A percentile compares a stretch with the other conserved stretches of the same genome.
Conservation (phyloP, 2,113 vertebrate species). For the Orthochromis indermauri region DNA sequence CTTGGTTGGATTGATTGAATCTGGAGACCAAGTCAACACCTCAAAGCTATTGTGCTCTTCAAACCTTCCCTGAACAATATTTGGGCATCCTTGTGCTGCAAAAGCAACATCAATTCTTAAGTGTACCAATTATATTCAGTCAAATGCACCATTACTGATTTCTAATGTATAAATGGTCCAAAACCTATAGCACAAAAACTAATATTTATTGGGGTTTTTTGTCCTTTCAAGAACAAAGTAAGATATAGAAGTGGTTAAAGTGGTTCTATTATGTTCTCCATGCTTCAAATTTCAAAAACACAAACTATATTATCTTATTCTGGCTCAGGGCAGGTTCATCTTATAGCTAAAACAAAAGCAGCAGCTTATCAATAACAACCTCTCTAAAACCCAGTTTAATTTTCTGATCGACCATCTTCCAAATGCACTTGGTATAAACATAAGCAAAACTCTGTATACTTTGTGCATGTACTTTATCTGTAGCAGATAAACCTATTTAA, state of each 20-base stretch:
- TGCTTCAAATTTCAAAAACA: neutral
- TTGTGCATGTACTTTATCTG: neutral
- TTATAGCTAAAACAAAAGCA: neutral
- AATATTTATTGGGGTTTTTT: fast-evolving
- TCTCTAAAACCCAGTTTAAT: neutral
- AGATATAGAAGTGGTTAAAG: neutral
- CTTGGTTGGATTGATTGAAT: neutral
- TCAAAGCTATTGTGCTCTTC: neutral
- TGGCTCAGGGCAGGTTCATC: neutral
- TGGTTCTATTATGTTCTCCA: neutral
- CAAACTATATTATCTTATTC: neutral
- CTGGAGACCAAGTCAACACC: neutral
- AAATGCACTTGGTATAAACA: neutral
- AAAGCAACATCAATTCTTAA: neutral
- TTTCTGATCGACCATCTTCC: neutral
- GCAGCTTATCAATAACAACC: neutral
- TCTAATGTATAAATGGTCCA: neutral
- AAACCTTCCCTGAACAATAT: neutral
- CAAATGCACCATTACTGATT: neutral
- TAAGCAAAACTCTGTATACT: fast-evolving
- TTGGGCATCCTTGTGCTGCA: neutral
- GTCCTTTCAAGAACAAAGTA: neutral
- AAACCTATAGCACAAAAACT: neutral
- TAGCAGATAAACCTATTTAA: fast-evolving
- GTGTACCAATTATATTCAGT: neutral